phyloP scores from a whole-genome alignment of 2,113 vertebrate genomes.

The Tenebrosternarchus preto region DNA sequence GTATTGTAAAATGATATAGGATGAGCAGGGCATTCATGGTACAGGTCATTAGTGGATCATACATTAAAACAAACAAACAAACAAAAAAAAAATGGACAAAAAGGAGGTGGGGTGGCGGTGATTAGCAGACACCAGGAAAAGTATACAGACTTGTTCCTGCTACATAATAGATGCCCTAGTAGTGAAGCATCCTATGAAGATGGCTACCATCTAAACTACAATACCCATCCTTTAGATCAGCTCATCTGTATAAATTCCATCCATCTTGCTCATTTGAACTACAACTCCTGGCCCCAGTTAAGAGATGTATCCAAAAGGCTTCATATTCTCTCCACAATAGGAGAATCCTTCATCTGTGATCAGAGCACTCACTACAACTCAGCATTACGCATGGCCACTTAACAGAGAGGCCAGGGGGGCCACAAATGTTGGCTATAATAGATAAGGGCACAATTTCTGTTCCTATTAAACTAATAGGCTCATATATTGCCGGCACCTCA shows the following conservation, averaged over 20 bases:
- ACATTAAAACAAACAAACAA: constrained; percentile 2
- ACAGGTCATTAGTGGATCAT: constrained; percentile 42
- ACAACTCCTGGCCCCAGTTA: constrained; percentile 3
- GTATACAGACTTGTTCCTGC: constrained; percentile 19
- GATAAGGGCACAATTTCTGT: neutral
- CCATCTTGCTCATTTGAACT: constrained; percentile 36
- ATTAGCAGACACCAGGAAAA: constrained; percentile 20
- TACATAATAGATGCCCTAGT: constrained; percentile 37
- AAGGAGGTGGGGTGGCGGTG: no score
- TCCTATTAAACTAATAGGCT: constrained; percentile 9
- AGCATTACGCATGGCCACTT: constrained; percentile 4
- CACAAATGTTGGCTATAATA: neutral
- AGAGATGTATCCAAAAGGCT: constrained; percentile 26
- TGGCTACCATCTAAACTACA: constrained; percentile 33
- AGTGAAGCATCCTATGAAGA: constrained; percentile 35
- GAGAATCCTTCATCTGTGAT: constrained; percentile 30
- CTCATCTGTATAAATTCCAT: constrained; percentile 17
- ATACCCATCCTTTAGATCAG: constrained; percentile 29
- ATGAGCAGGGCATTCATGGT: constrained; percentile 37
- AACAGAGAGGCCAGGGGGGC: neutral
- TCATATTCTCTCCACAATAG: constrained; percentile 36
- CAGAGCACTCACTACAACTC: neutral
- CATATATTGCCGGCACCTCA: constrained; percentile 1
- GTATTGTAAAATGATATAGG: constrained; percentile 37
- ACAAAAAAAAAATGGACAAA: neutral